phyloP scores from a whole-genome alignment of 2,797 vertebrate species.

The Betta splendens region DNA sequence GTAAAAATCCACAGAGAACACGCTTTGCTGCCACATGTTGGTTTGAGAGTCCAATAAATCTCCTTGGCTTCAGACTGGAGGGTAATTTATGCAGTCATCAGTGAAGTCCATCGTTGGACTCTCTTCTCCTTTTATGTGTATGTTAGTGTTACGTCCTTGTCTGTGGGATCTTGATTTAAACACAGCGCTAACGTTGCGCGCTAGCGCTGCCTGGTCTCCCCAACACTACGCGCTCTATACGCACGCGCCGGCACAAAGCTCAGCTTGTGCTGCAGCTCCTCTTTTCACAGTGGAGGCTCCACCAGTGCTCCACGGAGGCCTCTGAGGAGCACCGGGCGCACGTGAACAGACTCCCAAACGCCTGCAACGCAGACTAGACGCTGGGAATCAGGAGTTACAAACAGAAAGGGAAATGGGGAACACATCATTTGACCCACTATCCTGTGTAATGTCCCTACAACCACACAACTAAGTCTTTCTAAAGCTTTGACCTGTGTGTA shows the following conservation, averaged over 20 bases:
- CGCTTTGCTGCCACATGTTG: conserved; percentile 5
- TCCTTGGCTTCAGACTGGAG: background rate
- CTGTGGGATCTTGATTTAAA: conserved; percentile 77
- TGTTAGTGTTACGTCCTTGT: conserved; percentile 57
- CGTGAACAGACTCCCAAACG: conserved; percentile 52
- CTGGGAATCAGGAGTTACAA: background rate
- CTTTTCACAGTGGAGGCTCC: conserved; percentile 59
- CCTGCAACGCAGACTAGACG: conserved; percentile 10
- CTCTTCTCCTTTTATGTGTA: conserved; percentile 30
- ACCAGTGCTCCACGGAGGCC: conserved; percentile 43
- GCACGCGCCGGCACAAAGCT: conserved; percentile 72
- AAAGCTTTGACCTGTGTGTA: background rate
- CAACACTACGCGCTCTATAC: conserved; percentile 81
- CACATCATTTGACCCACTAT: conserved; percentile 8
- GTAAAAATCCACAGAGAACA: too few relatives aligned
- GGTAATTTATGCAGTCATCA: background rate
- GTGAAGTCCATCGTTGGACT: conserved; percentile 32
- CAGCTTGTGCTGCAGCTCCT: conserved; percentile 65
- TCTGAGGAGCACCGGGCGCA: conserved; percentile 52
- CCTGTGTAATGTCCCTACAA: background rate
- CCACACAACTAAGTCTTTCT: conserved; percentile 3
- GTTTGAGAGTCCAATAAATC: conserved; percentile 16
- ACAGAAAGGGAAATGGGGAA: background rate
- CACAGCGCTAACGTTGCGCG: conserved; percentile 76
- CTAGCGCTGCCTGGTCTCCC: conserved; percentile 81